Base-by-base conservation (phyloP, 2,888 invertebrate genomes). In the Notodonta dromedarius region DNA sequence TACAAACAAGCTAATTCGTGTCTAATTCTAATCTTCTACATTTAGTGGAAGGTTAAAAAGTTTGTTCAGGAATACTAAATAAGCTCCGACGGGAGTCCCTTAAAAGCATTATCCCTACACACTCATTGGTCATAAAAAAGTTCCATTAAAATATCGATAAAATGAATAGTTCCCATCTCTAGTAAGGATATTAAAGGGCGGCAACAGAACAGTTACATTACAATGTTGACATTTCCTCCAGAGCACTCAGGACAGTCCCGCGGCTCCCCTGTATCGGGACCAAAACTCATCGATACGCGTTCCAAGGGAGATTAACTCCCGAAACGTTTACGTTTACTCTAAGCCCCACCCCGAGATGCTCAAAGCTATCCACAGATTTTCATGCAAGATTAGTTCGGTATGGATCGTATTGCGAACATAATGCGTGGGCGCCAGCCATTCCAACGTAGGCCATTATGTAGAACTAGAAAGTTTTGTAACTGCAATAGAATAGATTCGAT, bases 191-290 rank as follows among this genome's bases (percentile, higher is more conserved):
- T 65, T 63, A 67, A 44, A 60, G 70, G 69, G 73, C 70, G 70
- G 63, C 74, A 70, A 72, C 76, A 69, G 74, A 69, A 80, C 73
- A 75, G 80, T 84, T 80, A 82, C 84, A 84, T 82, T 84, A 81
- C 83, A 85, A 86, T 87, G 84, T 88, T 87, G 86, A 86, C 87
- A 87, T 87, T 87, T 85, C 83, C 83, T 82, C 83, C 84, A 74
- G 80, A 78, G 76, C 56, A 44, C 72, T 76, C 74, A 60, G 74
- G 66, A 62, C 55, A 55, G 61, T 62, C 61, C 60, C 66, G 61
- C 63, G 66, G 70, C 76, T 73, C 79, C 76, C 72, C 75, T 72
- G 69, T 78, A 74, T 81, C 70, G 77, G 64, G 67, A 71, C 61
- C 73, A 66, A 80, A 78, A 80, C 79, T 75, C 87, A 90, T 91